Evolutionary conservation across 2,113 vertebrate species (phyloP).

Genomic region (Cryptomyrus ogoouensis): DNA sequence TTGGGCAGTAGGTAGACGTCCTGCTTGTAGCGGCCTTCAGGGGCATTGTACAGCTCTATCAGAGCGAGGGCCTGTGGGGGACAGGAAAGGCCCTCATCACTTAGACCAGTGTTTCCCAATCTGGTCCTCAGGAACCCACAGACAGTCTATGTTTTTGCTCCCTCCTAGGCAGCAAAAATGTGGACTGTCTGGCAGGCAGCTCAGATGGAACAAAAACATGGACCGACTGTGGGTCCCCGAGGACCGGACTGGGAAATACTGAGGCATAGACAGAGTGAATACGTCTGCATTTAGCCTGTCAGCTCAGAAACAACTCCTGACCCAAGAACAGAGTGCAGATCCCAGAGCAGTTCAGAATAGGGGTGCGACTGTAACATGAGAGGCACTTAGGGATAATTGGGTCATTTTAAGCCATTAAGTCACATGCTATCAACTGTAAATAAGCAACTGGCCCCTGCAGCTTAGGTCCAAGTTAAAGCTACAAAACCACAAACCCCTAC

Average conservation of each 20-base stretch:
- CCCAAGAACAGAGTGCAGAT: not conserved
- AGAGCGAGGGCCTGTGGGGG: slow-evolving; percentile 76
- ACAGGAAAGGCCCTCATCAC: not conserved
- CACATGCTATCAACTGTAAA: not conserved
- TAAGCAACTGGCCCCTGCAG: not conserved
- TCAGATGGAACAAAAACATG: not conserved
- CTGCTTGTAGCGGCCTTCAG: slow-evolving; percentile 91
- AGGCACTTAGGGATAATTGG: not conserved
- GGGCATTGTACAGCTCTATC: slow-evolving; percentile 93
- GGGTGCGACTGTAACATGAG: not conserved
- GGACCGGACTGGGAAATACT: not conserved
- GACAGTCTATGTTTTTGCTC: not conserved
- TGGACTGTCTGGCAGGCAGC: not conserved
- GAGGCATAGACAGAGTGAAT: not conserved
- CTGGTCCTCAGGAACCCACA: not conserved
- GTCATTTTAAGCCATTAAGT: not conserved
- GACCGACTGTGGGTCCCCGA: not conserved
- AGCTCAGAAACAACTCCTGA: not conserved
- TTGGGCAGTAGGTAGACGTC: slow-evolving; percentile 94
- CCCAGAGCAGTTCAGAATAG: not conserved
- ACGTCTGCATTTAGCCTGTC: not conserved
- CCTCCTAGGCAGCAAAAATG: not conserved
- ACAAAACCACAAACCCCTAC: not conserved
- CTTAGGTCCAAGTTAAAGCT: not conserved
- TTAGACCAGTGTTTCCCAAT: not conserved